Conservation (phyloP, 2,888 invertebrate genomes). For the Venusia cambrica region DNA sequence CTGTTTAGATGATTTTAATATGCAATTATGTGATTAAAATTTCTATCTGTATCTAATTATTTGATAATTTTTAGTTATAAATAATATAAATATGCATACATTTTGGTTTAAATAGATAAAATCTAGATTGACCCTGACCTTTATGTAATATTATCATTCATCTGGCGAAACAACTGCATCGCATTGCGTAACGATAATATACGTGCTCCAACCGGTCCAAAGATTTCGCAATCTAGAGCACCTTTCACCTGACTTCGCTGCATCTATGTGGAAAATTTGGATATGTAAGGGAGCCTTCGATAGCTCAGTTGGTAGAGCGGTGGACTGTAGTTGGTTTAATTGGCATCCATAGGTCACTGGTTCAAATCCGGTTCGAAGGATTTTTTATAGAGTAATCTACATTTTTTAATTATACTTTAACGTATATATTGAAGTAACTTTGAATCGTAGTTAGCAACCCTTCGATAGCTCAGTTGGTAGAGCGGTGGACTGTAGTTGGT, state of each 20-base stretch:
- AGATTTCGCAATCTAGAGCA: conserved; percentile 29
- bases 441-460: too few species aligned
- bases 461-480: conserved; percentile 82
- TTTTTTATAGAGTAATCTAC: too few species aligned
- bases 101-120: too few species aligned
- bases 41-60: too few species aligned
- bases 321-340: conserved; percentile 66
- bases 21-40: too few species aligned
- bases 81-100: too few species aligned
- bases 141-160: not conserved
- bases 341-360: conserved; percentile 82
- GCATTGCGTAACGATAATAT: conserved; percentile 3
- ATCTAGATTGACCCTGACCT: conserved; percentile 2
- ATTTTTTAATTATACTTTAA: too few species aligned
- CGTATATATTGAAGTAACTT: too few species aligned
- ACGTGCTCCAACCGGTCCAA: not conserved
- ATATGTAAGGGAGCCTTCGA: too few species aligned
- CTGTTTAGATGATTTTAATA: too few species aligned
- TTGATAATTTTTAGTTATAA: too few species aligned
- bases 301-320: conserved; percentile 82
- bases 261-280: too few species aligned
- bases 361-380: conserved; percentile 83
- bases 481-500: conserved; percentile 77
- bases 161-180: not conserved
- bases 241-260: conserved; percentile 38